Evolutionary conservation across 2,888 invertebrate species (phyloP).

Genomic region (Gonocerus acuteangulatus): DNA sequence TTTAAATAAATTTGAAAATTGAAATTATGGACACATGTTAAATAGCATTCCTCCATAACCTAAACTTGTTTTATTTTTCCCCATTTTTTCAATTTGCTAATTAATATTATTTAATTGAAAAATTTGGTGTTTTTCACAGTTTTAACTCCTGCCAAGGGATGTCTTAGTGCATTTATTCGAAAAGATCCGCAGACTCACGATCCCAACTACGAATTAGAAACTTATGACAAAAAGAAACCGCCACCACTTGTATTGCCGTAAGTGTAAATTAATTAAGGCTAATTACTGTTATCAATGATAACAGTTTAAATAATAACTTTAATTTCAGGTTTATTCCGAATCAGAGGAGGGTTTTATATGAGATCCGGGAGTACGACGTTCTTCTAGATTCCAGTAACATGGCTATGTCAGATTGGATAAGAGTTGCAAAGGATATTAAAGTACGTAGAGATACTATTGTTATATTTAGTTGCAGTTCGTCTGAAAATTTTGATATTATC

Average conservation of each 20-base stretch:
- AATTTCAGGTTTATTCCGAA: slow-evolving; percentile 33
- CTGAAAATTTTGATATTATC: no score
- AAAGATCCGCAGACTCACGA: slow-evolving; percentile 82
- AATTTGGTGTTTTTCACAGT: no score
- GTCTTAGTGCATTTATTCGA: slow-evolving; percentile 61
- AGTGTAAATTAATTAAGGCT: slow-evolving; percentile 36
- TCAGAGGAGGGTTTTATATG: slow-evolving; percentile 58
- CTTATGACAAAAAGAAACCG: background rate
- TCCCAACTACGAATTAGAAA: slow-evolving; percentile 46
- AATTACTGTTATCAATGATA: background rate
- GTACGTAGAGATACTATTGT: no score
- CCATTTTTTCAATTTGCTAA: no score
- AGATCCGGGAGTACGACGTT: slow-evolving; percentile 75
- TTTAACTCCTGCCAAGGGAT: slow-evolving; percentile 62
- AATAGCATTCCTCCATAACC: no score
- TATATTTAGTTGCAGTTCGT: no score
- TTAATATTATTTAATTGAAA: no score
- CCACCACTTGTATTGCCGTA: slow-evolving; percentile 55
- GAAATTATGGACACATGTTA: no score
- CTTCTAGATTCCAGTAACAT: slow-evolving; percentile 91
- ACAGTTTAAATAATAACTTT: background rate
- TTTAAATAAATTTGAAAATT: no score
- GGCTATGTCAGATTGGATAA: slow-evolving; percentile 82
- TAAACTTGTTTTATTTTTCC: no score
- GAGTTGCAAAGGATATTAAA: slow-evolving; percentile 78